Evolutionary conservation across 2,113 vertebrate genomes (phyloP).

Genomic region (Oryzias celebensis): DNA sequence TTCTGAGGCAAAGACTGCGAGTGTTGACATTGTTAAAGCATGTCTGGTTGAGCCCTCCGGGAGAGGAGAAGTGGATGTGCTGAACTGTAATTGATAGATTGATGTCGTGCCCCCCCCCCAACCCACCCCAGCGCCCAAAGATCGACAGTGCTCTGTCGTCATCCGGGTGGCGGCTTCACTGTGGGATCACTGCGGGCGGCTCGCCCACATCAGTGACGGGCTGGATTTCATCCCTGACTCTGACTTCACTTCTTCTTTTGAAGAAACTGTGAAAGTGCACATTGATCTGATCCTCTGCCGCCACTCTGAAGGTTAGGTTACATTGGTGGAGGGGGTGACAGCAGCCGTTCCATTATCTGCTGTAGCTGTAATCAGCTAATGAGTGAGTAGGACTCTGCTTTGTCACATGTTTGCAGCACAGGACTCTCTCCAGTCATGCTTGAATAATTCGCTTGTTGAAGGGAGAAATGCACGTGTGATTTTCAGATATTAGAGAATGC

Average conservation of each 20-base stretch:
- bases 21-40: constrained; percentile 35
- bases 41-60: constrained; percentile 24
- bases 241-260: constrained; percentile 11
- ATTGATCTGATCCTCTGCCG: constrained; percentile 44
- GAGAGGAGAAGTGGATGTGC: constrained; percentile 16
- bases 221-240: neutral
- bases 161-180: constrained; percentile 3
- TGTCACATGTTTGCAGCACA: constrained; percentile 31
- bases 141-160: neutral
- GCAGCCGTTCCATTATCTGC: constrained; percentile 53
- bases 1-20: neutral
- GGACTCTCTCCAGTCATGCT: neutral
- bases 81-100: constrained; percentile 58
- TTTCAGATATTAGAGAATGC: too few species aligned
- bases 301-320: constrained; percentile 53
- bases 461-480: too few species aligned
- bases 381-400: constrained; percentile 20
- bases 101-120: constrained; percentile 25
- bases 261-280: constrained; percentile 19
- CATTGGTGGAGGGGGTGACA: constrained; percentile 48
- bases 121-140: neutral
- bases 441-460: neutral
- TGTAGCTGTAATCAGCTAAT: constrained; percentile 56
- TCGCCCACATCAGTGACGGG: neutral
- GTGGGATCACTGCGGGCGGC: neutral